Evolutionary conservation across 1,140 invertebrate genomes (phyloP).

Genomic region (Dermatophagoides farinae): DNA sequence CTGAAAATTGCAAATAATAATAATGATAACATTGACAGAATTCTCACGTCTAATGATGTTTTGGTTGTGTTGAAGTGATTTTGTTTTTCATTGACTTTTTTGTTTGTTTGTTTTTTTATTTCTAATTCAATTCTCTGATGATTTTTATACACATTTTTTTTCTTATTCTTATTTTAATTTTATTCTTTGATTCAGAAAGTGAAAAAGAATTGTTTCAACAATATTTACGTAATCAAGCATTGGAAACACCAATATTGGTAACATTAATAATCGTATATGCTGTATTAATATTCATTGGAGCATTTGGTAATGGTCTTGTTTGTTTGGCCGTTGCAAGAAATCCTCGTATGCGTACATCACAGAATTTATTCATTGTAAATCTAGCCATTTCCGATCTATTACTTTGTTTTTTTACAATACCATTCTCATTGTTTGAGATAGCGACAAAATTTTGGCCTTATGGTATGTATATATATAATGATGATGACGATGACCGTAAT

Average conservation of each 20-base stretch:
- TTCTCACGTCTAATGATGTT: no score
- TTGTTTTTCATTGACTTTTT: no score
- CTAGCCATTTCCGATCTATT: constrained; percentile 62
- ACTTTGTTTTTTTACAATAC: constrained; percentile 61
- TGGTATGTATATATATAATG: constrained; percentile 16
- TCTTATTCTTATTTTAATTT: neutral
- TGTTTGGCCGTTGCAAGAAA: constrained; percentile 53
- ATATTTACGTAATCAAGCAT: constrained; percentile 33
- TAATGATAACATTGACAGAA: no score
- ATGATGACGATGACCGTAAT: neutral
- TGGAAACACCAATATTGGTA: constrained; percentile 40
- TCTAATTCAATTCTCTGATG: neutral
- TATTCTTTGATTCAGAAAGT: neutral
- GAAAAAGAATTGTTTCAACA: constrained; percentile 9
- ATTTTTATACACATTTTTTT: neutral
- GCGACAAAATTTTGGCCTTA: constrained; percentile 36
- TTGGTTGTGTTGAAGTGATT: no score
- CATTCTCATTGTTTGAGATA: constrained; percentile 58
- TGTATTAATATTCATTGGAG: constrained; percentile 49
- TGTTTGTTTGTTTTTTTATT: neutral
- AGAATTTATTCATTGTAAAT: constrained; percentile 77
- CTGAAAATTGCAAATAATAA: no score
- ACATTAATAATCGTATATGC: constrained; percentile 45
- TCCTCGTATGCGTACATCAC: constrained; percentile 55
- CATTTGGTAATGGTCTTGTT: constrained; percentile 54